phyloP scores from a whole-genome alignment of 2,113 vertebrate genomes.

The Hemicordylus capensis region DNA sequence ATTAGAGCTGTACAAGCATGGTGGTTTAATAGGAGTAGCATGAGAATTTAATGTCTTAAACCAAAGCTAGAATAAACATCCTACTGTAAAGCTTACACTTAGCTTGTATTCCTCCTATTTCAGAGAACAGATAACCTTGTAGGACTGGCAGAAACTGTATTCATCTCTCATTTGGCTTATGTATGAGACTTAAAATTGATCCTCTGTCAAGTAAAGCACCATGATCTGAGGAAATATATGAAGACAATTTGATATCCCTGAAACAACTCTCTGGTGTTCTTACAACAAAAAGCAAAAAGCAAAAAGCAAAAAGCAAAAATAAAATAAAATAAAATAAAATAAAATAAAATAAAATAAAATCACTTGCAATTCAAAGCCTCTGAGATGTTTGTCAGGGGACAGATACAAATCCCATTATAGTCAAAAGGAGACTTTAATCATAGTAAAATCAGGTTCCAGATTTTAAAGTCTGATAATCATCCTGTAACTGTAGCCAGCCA shows the following conservation, averaged over 20 bases:
- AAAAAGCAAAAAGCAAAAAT: no score
- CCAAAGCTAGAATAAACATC: constrained; percentile 46
- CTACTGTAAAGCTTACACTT: constrained; percentile 19
- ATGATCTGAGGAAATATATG: constrained; percentile 24
- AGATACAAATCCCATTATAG: not conserved
- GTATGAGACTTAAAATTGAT: constrained; percentile 48
- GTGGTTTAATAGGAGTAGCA: constrained; percentile 53
- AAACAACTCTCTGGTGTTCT: constrained; percentile 36
- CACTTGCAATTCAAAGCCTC: constrained; percentile 7
- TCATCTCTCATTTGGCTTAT: constrained; percentile 29
- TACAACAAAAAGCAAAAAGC: constrained; percentile 5
- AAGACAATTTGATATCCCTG: constrained; percentile 40
- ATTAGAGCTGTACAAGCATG: constrained; percentile 33
- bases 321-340: no score
- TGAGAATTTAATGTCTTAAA: constrained; percentile 36
- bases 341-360: no score
- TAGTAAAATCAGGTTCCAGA: not conserved
- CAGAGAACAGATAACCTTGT: constrained; percentile 29
- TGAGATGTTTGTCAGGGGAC: constrained; percentile 13
- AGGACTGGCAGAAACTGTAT: constrained; percentile 26
- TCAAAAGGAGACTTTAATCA: not conserved
- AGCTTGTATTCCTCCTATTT: constrained; percentile 15
- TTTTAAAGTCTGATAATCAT: constrained; percentile 6
- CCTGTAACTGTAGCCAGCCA: not conserved
- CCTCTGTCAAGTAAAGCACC: constrained; percentile 40